Conservation (phyloP, 2,113 vertebrate species). For the Sorex araneus region DNA sequence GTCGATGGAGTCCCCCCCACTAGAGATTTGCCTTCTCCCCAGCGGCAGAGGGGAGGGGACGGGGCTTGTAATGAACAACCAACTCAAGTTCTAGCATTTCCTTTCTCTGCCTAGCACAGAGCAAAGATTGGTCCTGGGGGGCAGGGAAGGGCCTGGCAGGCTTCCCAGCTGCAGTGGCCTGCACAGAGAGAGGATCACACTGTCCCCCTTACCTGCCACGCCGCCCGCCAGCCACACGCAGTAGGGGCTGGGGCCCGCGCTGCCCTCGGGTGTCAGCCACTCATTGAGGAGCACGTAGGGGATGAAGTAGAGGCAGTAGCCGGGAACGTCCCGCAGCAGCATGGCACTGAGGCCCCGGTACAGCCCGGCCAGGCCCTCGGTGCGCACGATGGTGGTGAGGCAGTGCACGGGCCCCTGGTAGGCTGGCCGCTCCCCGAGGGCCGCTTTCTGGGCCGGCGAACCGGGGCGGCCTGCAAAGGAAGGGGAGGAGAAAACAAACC, state of each 20-base stretch:
- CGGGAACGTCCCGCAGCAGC: slow-evolving; percentile 96
- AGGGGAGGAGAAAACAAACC: background rate
- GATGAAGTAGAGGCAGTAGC: slow-evolving; percentile 96
- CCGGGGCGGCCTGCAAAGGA: slow-evolving; percentile 87
- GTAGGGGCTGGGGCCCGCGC: slow-evolving; percentile 87
- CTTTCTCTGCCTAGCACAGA: background rate
- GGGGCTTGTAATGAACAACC: background rate
- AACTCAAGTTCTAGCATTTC: background rate
- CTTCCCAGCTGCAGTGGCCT: background rate
- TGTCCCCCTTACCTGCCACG: slow-evolving; percentile 92
- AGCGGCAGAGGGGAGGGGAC: background rate
- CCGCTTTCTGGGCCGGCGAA: slow-evolving; percentile 85
- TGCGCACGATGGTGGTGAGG: slow-evolving; percentile 92
- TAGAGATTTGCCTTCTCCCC: background rate
- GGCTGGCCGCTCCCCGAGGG: slow-evolving; percentile 81
- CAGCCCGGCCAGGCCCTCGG: slow-evolving; percentile 93
- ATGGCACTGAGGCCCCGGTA: slow-evolving; percentile 95
- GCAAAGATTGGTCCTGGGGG: background rate
- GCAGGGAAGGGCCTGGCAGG: background rate
- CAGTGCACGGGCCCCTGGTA: slow-evolving; percentile 96
- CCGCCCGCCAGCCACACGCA: slow-evolving; percentile 96
- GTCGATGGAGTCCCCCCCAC: background rate
- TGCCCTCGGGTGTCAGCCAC: slow-evolving; percentile 91
- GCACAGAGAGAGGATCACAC: accelerated
- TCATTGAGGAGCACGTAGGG: slow-evolving; percentile 93